Evolutionary conservation across 2,888 invertebrate species (phyloP).

Genomic region (Cosmia pyralina): DNA sequence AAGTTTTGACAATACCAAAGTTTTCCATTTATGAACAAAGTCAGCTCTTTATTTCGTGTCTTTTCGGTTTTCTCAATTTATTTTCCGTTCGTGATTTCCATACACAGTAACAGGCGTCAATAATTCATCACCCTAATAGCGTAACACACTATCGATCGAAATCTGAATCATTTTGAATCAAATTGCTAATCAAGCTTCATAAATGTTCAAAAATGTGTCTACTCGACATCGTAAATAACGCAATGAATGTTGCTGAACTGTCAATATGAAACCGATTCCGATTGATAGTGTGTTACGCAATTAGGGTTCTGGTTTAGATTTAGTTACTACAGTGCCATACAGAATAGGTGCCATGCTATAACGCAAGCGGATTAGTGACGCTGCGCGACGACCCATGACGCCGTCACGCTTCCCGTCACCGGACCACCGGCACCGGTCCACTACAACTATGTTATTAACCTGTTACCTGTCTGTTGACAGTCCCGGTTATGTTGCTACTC

Average conservation of each 20-base stretch:
- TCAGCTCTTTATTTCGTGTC: background rate
- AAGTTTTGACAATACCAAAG: conserved; percentile 3
- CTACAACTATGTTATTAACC: conserved; percentile 21
- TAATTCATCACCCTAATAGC: no score
- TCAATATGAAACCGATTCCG: no score
- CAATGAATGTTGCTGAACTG: no score
- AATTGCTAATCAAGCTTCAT: no score
- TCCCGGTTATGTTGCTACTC: conserved; percentile 12
- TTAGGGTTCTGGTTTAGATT: no score
- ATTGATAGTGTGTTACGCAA: no score
- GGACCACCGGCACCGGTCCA: background rate
- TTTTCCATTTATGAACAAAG: conserved; percentile 10
- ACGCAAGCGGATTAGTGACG: conserved; percentile 34
- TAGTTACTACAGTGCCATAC: background rate
- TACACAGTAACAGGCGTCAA: background rate
- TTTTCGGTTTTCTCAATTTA: conserved; percentile 9
- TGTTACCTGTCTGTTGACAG: conserved; percentile 32
- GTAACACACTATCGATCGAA: no score
- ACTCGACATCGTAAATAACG: no score
- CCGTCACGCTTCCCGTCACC: conserved; percentile 20
- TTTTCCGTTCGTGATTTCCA: background rate
- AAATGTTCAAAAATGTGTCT: no score
- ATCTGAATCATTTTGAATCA: no score
- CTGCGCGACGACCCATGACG: conserved; percentile 21
- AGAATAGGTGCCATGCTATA: conserved; percentile 11